Conservation (phyloP, 2,888 invertebrate genomes). For the Onchidella celtica region DNA sequence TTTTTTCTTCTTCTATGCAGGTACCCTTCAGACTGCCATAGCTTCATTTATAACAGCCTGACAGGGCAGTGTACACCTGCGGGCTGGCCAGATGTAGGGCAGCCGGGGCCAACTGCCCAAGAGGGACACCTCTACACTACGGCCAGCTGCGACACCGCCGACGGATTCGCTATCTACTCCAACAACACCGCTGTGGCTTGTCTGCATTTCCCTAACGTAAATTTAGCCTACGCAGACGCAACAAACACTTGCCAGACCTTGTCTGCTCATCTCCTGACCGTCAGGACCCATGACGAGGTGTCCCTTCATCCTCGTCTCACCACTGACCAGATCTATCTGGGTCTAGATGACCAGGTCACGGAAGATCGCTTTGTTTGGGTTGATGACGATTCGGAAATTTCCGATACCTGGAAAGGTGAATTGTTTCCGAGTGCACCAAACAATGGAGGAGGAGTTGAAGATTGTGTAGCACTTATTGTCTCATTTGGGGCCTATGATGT, state of each 20-base stretch:
- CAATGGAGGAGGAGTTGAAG: too few species aligned
- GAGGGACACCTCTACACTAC: not conserved
- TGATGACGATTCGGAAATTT: not conserved
- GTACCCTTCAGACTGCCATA: not conserved
- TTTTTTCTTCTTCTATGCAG: too few species aligned
- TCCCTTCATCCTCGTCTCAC: not conserved
- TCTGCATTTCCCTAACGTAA: not conserved
- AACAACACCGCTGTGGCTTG: not conserved
- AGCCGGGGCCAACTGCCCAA: not conserved
- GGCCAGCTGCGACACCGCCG: not conserved
- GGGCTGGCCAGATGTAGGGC: not conserved
- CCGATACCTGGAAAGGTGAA: too few species aligned
- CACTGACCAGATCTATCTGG: not conserved
- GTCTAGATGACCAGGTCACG: not conserved
- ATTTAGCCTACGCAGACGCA: not conserved
- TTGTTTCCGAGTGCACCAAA: too few species aligned
- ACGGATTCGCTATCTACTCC: not conserved
- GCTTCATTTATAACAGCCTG: not conserved
- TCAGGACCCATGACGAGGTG: not conserved
- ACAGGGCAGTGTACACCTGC: constrained; percentile 23
- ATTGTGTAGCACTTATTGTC: too few species aligned
- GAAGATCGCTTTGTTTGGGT: not conserved
- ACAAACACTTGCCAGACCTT: not conserved
- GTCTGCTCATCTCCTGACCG: not conserved
- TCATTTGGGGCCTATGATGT: too few species aligned